phyloP scores from a whole-genome alignment of 1,140 invertebrate genomes.

The Aphaenogaster rudis region DNA sequence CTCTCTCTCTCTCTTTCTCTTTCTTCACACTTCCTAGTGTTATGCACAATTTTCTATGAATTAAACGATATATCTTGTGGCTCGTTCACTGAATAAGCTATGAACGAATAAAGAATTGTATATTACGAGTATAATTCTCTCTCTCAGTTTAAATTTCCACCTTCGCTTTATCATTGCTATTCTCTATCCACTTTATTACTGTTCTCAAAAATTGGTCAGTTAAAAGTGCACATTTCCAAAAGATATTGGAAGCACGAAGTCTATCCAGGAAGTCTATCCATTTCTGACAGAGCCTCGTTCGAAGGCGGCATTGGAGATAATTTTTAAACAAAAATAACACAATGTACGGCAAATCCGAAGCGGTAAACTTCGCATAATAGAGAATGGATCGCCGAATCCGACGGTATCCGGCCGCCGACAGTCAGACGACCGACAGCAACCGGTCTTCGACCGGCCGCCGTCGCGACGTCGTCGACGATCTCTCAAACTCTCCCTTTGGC shows the following conservation, averaged over 20 bases:
- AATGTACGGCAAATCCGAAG: not conserved
- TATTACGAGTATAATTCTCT: constrained; percentile 7
- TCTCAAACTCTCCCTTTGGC: constrained; percentile 21
- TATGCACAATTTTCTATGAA: not conserved
- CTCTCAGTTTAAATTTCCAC: not conserved
- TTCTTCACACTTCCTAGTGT: not conserved
- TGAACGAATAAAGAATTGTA: constrained; percentile 18
- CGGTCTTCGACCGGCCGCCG: constrained; percentile 43
- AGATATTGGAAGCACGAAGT: not conserved
- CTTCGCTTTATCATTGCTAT: not conserved
- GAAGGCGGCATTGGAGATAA: not conserved
- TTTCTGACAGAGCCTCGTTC: not conserved
- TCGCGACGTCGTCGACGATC: constrained; percentile 50
- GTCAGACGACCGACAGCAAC: constrained; percentile 32
- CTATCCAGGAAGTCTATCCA: not conserved
- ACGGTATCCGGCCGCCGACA: constrained; percentile 23
- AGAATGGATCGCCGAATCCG: constrained; percentile 14
- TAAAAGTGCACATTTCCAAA: not conserved
- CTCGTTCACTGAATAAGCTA: not conserved
- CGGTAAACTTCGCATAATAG: constrained; percentile 30
- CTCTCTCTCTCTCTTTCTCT: not conserved
- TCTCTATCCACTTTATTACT: not conserved
- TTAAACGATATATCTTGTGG: not conserved
- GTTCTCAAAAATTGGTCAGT: not conserved
- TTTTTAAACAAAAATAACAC: constrained; percentile 27